These are phyloP conservation scores for Eulemur mongoz DNA, from an alignment of 2,797 vertebrate species.

Conservation along the genomic window DNA sequence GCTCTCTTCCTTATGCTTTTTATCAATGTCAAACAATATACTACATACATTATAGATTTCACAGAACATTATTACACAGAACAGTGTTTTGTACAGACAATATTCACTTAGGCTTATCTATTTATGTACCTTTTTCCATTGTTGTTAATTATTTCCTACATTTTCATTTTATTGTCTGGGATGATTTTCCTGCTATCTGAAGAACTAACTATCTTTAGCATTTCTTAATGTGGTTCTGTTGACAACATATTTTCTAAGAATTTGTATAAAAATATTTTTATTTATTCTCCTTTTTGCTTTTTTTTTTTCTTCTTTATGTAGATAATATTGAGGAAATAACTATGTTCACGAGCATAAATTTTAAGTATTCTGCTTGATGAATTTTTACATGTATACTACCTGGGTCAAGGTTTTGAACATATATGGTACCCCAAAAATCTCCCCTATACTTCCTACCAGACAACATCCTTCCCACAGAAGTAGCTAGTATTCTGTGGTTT, in stretches of 20 bases:
- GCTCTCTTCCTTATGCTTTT: not conserved
- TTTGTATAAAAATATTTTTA: not conserved
- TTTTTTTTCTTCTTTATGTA: not conserved
- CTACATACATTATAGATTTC: not conserved
- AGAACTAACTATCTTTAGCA: not conserved
- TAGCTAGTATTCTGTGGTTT: not conserved
- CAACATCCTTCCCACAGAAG: not conserved
- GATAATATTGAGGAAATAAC: not conserved
- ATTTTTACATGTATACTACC: not conserved
- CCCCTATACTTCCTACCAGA: too few relatives aligned
- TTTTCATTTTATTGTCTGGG: not conserved
- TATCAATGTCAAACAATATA: not conserved
- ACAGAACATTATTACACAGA: not conserved
- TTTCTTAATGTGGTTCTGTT: not conserved
- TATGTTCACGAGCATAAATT: not conserved
- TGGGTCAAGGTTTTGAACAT: not conserved
- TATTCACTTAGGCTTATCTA: not conserved
- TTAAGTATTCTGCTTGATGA: not conserved
- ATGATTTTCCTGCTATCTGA: not conserved
- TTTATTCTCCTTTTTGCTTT: not conserved
- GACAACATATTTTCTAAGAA: not conserved
- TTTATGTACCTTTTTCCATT: not conserved
- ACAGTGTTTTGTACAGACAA: not conserved
- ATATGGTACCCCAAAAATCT: not conserved
- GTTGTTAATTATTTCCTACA: not conserved